A percentile compares a stretch with the other conserved stretches of the same genome.
These are phyloP conservation scores for Propithecus deckenii DNA, from an alignment of 2,797 vertebrate genomes.

Conservation along the genomic window DNA sequence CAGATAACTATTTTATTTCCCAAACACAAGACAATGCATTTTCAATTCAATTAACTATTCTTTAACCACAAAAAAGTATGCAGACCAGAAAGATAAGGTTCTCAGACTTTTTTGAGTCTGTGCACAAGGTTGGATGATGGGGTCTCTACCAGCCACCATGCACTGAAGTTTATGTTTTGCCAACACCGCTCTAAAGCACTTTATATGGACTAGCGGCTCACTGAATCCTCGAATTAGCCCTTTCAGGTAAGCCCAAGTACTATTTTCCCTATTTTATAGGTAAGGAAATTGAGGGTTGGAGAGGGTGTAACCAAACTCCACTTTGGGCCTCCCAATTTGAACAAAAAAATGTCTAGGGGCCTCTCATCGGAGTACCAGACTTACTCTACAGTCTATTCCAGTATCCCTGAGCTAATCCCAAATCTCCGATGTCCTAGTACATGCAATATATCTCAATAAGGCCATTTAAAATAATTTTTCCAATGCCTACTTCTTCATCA, in stretches of 20 bases:
- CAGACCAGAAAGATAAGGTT: conserved; percentile 3
- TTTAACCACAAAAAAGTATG: neutral
- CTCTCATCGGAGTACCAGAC: neutral
- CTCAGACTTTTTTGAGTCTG: neutral
- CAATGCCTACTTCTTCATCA: conserved; percentile 9
- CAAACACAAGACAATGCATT: neutral
- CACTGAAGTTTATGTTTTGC: neutral
- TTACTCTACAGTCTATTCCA: neutral
- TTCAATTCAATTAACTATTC: conserved; percentile 37
- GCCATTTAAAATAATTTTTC: neutral
- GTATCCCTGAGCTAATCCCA: neutral
- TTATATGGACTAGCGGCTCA: neutral
- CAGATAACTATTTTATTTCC: conserved; percentile 24
- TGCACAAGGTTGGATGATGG: neutral
- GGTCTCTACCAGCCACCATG: neutral
- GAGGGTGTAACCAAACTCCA: neutral
- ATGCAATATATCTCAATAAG: neutral
- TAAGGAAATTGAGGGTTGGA: neutral
- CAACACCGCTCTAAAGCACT: neutral
- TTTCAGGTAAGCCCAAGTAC: neutral
- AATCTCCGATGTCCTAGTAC: neutral
- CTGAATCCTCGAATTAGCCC: neutral
- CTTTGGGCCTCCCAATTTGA: neutral
- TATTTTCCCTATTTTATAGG: neutral
- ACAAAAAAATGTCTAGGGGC: neutral